These are phyloP conservation scores for Asteroscopus sphinx DNA, from an alignment of 2,888 invertebrate genomes.

Conservation along the genomic window DNA sequence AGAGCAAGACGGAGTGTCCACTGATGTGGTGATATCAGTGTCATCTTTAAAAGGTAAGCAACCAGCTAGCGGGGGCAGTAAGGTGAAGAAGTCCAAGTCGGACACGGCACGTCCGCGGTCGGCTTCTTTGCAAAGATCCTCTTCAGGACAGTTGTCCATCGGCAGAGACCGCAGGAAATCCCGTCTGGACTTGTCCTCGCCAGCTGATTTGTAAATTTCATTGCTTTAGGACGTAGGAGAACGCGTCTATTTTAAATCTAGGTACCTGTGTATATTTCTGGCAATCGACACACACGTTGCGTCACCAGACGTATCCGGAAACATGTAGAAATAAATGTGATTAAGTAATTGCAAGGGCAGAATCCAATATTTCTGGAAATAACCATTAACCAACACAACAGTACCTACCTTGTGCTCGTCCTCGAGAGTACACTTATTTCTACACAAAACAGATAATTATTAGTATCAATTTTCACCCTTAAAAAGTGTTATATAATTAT, in stretches of 20 bases:
- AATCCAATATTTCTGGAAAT: slow-evolving; percentile 13
- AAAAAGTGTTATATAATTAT: slow-evolving; percentile 6
- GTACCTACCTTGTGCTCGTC: slow-evolving; percentile 1
- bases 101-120: slow-evolving; percentile 82
- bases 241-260: slow-evolving; percentile 14
- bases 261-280: slow-evolving; percentile 15
- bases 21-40: slow-evolving; percentile 82
- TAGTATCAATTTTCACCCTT: neutral
- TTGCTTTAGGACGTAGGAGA: slow-evolving; percentile 39
- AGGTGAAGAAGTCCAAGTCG: slow-evolving; percentile 85
- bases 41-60: slow-evolving; percentile 86
- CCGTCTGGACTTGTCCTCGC: slow-evolving; percentile 81
- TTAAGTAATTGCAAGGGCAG: slow-evolving; percentile 12
- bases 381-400: neutral
- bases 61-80: slow-evolving; percentile 85
- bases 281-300: slow-evolving; percentile 5
- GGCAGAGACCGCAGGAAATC: slow-evolving; percentile 81
- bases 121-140: slow-evolving; percentile 83
- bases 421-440: slow-evolving; percentile 25
- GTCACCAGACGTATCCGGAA: slow-evolving; percentile 4
- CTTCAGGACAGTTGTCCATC: slow-evolving; percentile 81
- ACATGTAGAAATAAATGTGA: slow-evolving; percentile 21
- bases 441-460: slow-evolving; percentile 11
- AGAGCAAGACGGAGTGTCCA: slow-evolving; percentile 83
- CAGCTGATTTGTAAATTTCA: slow-evolving; percentile 75